phyloP scores from a whole-genome alignment of 2,888 invertebrate genomes.

The Cantharis flavilabris region DNA sequence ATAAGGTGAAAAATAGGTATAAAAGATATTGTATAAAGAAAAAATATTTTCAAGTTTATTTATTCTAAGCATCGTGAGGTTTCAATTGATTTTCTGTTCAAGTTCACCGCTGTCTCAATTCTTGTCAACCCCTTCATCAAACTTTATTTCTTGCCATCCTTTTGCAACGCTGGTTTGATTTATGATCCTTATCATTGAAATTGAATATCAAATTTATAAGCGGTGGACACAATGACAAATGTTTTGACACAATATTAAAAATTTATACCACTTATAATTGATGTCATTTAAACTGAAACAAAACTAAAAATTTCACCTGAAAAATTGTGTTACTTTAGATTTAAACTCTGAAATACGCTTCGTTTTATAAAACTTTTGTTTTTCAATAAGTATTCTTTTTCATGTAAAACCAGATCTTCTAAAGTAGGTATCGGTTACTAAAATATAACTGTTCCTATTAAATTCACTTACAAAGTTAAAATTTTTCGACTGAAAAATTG shows the following conservation, averaged over 20 bases:
- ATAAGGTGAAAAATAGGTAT: slow-evolving; percentile 4
- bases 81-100: slow-evolving; percentile 20
- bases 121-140: slow-evolving; percentile 24
- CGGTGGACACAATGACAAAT: slow-evolving; percentile 19
- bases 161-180: slow-evolving; percentile 24
- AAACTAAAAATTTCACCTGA: not conserved
- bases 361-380: not conserved
- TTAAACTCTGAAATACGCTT: accelerated
- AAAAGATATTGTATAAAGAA: slow-evolving; percentile 8
- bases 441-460: not conserved
- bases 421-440: not conserved
- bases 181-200: slow-evolving; percentile 20
- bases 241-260: slow-evolving; percentile 3
- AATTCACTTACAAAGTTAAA: not conserved
- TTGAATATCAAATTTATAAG: slow-evolving; percentile 21
- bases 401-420: not conserved
- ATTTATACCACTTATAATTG: not conserved
- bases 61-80: slow-evolving; percentile 19
- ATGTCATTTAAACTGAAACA: not conserved
- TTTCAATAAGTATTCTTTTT: not conserved
- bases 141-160: slow-evolving; percentile 21
- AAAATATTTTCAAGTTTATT: slow-evolving; percentile 17
- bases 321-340: not conserved
- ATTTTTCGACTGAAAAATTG: not conserved
- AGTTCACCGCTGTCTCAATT: slow-evolving; percentile 20